Evolutionary conservation across 2,888 invertebrate species (phyloP).

Genomic region (Tinea semifulvella): DNA sequence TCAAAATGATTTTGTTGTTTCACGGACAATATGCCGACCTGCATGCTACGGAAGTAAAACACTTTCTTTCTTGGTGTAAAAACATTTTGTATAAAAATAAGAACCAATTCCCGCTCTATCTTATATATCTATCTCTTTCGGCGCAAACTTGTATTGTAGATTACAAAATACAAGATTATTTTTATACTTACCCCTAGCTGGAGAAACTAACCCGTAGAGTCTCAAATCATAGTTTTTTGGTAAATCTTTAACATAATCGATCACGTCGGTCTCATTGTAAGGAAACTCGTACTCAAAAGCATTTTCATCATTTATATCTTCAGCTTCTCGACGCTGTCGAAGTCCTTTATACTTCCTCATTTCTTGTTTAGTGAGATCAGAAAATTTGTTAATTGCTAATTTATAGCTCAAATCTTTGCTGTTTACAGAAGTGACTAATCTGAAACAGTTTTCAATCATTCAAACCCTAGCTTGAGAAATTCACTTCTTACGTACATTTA

Average conservation of each 20-base stretch:
- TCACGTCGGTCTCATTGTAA: slow-evolving; percentile 20
- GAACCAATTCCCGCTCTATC: too few species aligned
- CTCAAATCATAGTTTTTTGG: slow-evolving; percentile 39
- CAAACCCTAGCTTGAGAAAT: too few species aligned
- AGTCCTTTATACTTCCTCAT: slow-evolving; percentile 32
- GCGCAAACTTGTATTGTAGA: too few species aligned
- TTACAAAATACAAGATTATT: too few species aligned
- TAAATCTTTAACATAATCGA: slow-evolving; percentile 23
- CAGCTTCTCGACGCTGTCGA: slow-evolving; percentile 26
- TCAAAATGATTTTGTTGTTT: too few species aligned
- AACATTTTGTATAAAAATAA: too few species aligned
- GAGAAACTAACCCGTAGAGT: slow-evolving; percentile 32
- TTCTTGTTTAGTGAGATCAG: slow-evolving; percentile 41
- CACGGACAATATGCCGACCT: too few species aligned
- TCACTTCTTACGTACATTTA: too few species aligned
- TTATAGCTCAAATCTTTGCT: slow-evolving; percentile 35
- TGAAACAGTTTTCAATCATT: too few species aligned
- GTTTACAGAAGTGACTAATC: slow-evolving; percentile 31
- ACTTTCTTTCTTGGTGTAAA: too few species aligned
- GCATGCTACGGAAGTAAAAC: too few species aligned
- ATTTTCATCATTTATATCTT: slow-evolving; percentile 22
- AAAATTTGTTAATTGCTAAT: slow-evolving; percentile 38
- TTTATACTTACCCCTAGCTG: slow-evolving; percentile 35
- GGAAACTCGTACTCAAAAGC: slow-evolving; percentile 35
- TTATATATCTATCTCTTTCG: too few species aligned